Evolutionary conservation across 2,113 vertebrate species (phyloP).

Genomic region (Centropristis striata): DNA sequence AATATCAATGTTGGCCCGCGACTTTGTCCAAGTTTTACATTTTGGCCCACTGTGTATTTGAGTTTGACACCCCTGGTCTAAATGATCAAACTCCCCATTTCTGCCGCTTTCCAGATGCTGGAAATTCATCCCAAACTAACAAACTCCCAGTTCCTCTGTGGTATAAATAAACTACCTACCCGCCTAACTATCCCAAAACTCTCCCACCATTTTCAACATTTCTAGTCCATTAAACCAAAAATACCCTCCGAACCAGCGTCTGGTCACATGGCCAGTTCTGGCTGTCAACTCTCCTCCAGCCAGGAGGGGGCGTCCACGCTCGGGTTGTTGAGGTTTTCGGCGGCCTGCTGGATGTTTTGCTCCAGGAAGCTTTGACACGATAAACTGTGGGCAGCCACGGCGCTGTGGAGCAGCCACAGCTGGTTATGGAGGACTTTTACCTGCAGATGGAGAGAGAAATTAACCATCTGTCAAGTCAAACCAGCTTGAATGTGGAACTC

Average conservation of each 20-base stretch:
- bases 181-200: background rate
- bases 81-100: background rate
- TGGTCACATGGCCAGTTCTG: no score
- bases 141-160: background rate
- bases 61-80: no score
- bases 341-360: conserved; percentile 88
- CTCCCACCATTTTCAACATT: background rate
- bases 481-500: no score
- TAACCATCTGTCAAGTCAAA: background rate
- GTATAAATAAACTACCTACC: conserved; percentile 17
- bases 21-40: no score
- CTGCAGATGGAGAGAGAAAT: conserved; percentile 69
- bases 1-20: no score
- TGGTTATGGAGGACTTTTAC: conserved; percentile 95
- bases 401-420: conserved; percentile 90
- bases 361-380: conserved; percentile 92
- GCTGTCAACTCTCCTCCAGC: conserved; percentile 91
- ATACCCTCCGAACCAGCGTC: background rate
- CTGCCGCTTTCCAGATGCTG: background rate
- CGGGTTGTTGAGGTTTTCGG: conserved; percentile 82
- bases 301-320: conserved; percentile 88
- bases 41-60: no score
- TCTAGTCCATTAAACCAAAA: background rate
- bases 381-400: conserved; percentile 89
- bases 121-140: background rate